Evolutionary conservation across 2,888 invertebrate genomes (phyloP), one percentile per base, ranked within the genome.

Genomic region (Nomada flava): DNA sequence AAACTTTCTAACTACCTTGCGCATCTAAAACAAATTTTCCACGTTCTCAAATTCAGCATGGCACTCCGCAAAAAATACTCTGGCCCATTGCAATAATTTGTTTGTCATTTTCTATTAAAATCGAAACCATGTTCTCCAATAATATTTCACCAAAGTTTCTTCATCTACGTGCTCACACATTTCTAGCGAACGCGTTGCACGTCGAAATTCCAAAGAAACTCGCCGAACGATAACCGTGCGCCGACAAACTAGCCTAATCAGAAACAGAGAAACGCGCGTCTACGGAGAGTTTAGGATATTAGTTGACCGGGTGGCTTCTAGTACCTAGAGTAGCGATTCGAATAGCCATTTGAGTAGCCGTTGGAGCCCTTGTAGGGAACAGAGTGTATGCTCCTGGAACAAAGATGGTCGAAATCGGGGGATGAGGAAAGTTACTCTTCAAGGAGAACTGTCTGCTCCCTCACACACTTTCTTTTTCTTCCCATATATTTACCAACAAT

Each of bases 341-440:
- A 93, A 92, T 93, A 93, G 92, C 93, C 93, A 91, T 93, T 93
- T 89, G 93, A 93, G 92, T 93, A 93, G 92, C 93, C 93, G 93
- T 93, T 93, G 92, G 93, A 92, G 90, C 93, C 93, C 93, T 93
- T 93, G 93, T 92, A 93, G 90, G 93, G 92, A 92, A 93, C 93
- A 90, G 93, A 93, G 90, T 94, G 93, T 93, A 94, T 93, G 93
- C 93, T 93, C 93, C 93, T 94, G 93, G 92, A 94, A 93, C 93
- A 94, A 90, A 93, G 92, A 93, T 93, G 84, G 91, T 91, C 90
- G 93, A 93, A 93, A 92, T 89, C 90, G 91, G 91, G 88, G 90
- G 90, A 89, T 92, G 88, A 93, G 91, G 91, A 91, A 86, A 89
- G 80, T 47, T 87, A 76, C 71, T 68, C 63, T 73, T 75, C 59